Percentiles rank a stretch among this genome's conserved stretches.
phyloP scores from a whole-genome alignment of 2,888 invertebrate genomes.

The Drosophila nr. perissopoda region DNA sequence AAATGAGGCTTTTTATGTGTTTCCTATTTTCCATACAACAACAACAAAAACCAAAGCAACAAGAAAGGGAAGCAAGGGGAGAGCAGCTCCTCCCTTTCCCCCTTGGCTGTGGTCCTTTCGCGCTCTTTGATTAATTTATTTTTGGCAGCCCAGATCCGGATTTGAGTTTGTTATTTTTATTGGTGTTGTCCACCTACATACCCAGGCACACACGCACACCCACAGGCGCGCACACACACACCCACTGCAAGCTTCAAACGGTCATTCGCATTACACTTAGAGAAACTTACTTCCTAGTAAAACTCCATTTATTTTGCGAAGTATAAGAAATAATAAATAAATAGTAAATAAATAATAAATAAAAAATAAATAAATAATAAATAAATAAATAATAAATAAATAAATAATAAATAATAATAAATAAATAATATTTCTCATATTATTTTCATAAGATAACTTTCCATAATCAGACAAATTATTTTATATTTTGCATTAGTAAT shows the following conservation, averaged over 20 bases:
- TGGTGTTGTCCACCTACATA: conserved; percentile 26
- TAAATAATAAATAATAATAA: too few relatives aligned
- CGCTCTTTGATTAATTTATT: conserved; percentile 63
- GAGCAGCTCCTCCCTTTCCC: conserved; percentile 6
- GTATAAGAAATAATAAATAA: not conserved
- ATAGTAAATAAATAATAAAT: too few relatives aligned
- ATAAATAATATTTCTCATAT: not conserved
- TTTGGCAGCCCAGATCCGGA: conserved; percentile 23
- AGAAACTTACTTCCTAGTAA: not conserved
- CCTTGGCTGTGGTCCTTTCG: conserved; percentile 42
- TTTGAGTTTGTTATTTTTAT: conserved; percentile 30
- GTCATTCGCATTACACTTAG: conserved; percentile 17
- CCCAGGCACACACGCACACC: not conserved
- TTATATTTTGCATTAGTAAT: not conserved
- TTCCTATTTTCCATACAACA: conserved; percentile 63
- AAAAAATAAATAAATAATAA: too few relatives aligned
- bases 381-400: too few relatives aligned
- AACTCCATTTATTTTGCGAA: not conserved
- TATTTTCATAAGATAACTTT: not conserved
- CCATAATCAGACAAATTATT: not conserved
- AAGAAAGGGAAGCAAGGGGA: not conserved
- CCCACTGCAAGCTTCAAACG: conserved; percentile 14
- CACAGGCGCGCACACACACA: conserved; percentile 6
- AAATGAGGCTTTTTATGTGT: conserved; percentile 79
- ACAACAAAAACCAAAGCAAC: conserved; percentile 17